A percentile compares a stretch with the other conserved stretches of the same genome.
Conservation (phyloP, 2,113 vertebrate genomes). For the Synchiropus splendidus region DNA sequence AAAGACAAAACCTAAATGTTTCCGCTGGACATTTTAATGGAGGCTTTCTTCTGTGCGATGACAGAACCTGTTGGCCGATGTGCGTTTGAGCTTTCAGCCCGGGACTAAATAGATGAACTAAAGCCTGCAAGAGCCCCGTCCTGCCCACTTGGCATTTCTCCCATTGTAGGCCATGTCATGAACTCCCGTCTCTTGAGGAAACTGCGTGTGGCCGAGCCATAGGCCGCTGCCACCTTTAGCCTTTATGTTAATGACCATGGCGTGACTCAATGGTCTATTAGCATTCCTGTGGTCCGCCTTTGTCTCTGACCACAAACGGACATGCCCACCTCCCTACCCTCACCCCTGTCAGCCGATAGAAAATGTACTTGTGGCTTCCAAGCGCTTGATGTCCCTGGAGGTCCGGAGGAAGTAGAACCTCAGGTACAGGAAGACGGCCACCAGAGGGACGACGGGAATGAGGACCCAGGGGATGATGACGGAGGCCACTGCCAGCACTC, state of each 20-base stretch:
- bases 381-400: constrained; percentile 81
- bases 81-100: constrained; percentile 29
- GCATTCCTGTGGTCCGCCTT: constrained; percentile 54
- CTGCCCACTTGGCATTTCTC: constrained; percentile 61
- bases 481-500: constrained; percentile 77
- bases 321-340: constrained; percentile 19
- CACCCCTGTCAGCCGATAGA: constrained; percentile 7
- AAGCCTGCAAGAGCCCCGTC: constrained; percentile 34
- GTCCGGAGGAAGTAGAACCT: constrained; percentile 81
- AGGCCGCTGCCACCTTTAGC: constrained; percentile 50
- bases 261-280: constrained; percentile 55
- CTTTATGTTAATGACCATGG: constrained; percentile 61
- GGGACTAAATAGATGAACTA: constrained; percentile 34
- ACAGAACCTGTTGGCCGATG: constrained; percentile 30
- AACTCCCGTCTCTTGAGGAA: constrained; percentile 56
- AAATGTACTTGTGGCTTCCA: constrained; percentile 81
- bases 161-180: constrained; percentile 59
- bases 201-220: constrained; percentile 51
- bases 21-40: constrained; percentile 32
- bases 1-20: constrained; percentile 47
- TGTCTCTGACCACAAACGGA: constrained; percentile 44
- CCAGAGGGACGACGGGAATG: constrained; percentile 74
- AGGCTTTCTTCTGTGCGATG: constrained; percentile 40
- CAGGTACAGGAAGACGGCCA: constrained; percentile 74
- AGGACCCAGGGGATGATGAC: constrained; percentile 81